These are phyloP conservation scores for Pterostichus madidus DNA, from an alignment of 2,888 invertebrate genomes.

Conservation along the genomic window DNA sequence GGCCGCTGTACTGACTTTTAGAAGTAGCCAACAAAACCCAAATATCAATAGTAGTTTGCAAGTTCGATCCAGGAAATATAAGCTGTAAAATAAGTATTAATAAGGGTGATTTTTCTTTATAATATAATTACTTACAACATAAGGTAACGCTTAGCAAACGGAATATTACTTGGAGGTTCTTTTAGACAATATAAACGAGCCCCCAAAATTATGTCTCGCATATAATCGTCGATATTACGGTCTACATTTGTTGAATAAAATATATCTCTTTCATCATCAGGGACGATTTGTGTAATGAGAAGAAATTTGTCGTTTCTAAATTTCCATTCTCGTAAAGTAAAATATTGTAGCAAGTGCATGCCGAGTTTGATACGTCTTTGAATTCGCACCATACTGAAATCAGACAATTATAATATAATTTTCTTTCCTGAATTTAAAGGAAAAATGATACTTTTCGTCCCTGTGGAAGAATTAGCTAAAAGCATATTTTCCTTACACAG, in stretches of 20 bases:
- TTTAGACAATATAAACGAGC: conserved; percentile 83
- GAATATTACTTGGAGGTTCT: conserved; percentile 86
- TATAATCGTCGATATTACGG: conserved; percentile 78
- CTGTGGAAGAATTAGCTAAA: too few species aligned
- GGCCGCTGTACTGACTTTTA: conserved; percentile 36
- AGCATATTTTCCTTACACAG: too few species aligned
- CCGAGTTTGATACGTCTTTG: conserved; percentile 81
- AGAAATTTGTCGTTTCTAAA: conserved; percentile 82
- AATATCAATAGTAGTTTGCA: not conserved
- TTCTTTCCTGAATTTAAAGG: too few species aligned
- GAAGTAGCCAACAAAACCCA: conserved; percentile 32
- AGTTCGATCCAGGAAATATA: conserved; percentile 41
- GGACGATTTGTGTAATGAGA: too few species aligned
- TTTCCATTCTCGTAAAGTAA: conserved; percentile 88
- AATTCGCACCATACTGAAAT: conserved; percentile 80
- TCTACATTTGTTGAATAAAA: conserved; percentile 78
- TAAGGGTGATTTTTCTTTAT: too few species aligned
- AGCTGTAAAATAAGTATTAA: conserved; percentile 27
- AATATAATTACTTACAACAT: conserved; percentile 58
- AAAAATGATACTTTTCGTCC: too few species aligned
- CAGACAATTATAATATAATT: not conserved
- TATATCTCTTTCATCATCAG: conserved; percentile 78
- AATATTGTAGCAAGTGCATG: conserved; percentile 84
- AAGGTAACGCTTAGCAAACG: conserved; percentile 79
- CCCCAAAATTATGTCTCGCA: conserved; percentile 86